phyloP scores from a whole-genome alignment of 92 coral and sea anemone species.

The Paramuricea clavata region DNA sequence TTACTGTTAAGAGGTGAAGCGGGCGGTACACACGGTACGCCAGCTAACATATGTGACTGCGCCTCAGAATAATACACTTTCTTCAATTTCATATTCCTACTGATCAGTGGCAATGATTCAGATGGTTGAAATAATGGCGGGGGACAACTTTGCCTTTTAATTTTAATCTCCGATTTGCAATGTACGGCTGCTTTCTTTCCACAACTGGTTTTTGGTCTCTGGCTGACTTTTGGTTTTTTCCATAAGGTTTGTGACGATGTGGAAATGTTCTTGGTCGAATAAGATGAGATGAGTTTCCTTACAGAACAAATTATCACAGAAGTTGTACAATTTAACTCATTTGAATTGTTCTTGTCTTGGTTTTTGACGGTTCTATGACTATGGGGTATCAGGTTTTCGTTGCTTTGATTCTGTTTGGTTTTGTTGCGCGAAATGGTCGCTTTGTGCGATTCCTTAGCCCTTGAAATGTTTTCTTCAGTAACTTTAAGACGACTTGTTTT shows the following conservation, averaged over 20 bases:
- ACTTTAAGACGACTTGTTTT: background rate
- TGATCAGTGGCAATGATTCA: background rate
- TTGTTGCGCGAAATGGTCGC: background rate
- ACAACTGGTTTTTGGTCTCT: slow-evolving; percentile 30
- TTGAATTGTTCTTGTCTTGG: background rate
- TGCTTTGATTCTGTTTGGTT: background rate
- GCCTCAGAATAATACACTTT: slow-evolving; percentile 87
- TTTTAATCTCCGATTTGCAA: background rate
- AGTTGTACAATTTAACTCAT: background rate
- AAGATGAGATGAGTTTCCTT: slow-evolving; percentile 11
- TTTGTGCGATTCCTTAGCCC: background rate
- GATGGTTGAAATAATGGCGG: slow-evolving; percentile 57
- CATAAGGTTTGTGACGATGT: background rate
- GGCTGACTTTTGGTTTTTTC: slow-evolving; percentile 37
- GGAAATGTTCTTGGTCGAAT: slow-evolving; percentile 7
- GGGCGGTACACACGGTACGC: slow-evolving; percentile 94
- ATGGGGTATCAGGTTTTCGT: background rate
- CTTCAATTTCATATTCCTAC: slow-evolving; percentile 66
- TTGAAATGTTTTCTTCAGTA: background rate
- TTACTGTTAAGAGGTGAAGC: slow-evolving; percentile 84
- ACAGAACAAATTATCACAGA: slow-evolving; percentile 11
- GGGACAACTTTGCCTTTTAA: slow-evolving; percentile 37
- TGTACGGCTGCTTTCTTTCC: background rate
- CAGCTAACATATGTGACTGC: slow-evolving; percentile 83
- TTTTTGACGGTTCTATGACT: background rate